Conservation (phyloP, 1,140 invertebrate genomes). For the Drosophila biarmipes region DNA sequence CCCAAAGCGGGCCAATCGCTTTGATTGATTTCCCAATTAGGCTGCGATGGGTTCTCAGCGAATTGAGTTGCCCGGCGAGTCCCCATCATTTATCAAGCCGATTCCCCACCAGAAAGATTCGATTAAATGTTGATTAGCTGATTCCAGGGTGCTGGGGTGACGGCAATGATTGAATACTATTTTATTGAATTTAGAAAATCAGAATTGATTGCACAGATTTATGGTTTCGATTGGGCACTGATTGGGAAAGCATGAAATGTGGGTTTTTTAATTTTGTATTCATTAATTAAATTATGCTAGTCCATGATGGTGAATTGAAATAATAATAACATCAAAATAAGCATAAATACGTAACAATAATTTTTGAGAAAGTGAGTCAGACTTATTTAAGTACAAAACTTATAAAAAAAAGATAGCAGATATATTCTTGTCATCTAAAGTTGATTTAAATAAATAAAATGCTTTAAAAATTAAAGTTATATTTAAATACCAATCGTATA, state of each 20-base stretch:
- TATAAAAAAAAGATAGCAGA: too few relatives aligned
- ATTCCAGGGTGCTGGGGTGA: neutral
- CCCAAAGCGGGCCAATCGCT: conserved; percentile 8
- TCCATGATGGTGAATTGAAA: neutral
- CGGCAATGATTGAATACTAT: neutral
- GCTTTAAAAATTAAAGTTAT: too few relatives aligned
- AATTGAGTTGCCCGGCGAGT: neutral
- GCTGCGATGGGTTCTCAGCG: neutral
- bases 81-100: conserved; percentile 5
- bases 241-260: neutral
- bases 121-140: conserved; percentile 5
- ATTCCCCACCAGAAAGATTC: too few relatives aligned
- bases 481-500: too few relatives aligned
- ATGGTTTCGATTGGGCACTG: neutral
- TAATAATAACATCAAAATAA: too few relatives aligned
- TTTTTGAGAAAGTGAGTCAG: too few relatives aligned
- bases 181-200: neutral
- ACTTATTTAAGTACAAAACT: too few relatives aligned
- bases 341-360: too few relatives aligned
- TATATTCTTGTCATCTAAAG: too few relatives aligned
- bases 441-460: too few relatives aligned
- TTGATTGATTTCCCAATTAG: conserved; percentile 51
- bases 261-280: neutral
- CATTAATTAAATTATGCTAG: neutral
- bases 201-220: neutral